Conservation (phyloP, 2,888 invertebrate species). For the Clivina fossor region DNA sequence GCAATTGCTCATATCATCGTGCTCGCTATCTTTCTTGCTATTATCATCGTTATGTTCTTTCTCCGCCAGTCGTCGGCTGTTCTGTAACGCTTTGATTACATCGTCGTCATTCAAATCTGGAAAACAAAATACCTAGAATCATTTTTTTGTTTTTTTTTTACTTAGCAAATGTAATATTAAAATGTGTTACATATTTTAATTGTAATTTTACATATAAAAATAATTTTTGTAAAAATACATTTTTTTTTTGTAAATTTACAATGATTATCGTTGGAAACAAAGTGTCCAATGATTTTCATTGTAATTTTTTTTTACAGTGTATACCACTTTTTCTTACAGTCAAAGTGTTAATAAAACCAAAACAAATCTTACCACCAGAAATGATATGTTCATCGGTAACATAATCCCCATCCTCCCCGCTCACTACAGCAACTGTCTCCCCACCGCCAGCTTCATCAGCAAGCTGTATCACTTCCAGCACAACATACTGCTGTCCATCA, state of each 20-base stretch:
- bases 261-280: too few species aligned
- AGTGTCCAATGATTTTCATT: too few species aligned
- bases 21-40: conserved; percentile 46
- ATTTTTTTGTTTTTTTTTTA: background rate
- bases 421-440: conserved; percentile 59
- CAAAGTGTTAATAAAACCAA: too few species aligned
- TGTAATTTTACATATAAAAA: too few species aligned
- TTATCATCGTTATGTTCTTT: conserved; percentile 44
- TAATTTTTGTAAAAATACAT: too few species aligned
- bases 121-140: too few species aligned
- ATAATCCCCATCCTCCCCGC: conserved; percentile 49
- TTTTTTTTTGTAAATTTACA: too few species aligned
- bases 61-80: conserved; percentile 49
- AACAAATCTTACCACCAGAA: conserved; percentile 42
- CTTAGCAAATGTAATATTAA: conserved; percentile 7
- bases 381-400: conserved; percentile 49
- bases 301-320: too few species aligned
- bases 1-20: conserved; percentile 72
- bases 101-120: conserved; percentile 54
- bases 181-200: too few species aligned
- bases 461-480: conserved; percentile 84
- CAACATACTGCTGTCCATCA: conserved; percentile 83
- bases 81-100: conserved; percentile 52
- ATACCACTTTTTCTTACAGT: too few species aligned
- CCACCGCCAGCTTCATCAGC: conserved; percentile 68